Base-by-base conservation (phyloP, 2,113 vertebrate genomes). In the Oenanthe oenanthe region DNA sequence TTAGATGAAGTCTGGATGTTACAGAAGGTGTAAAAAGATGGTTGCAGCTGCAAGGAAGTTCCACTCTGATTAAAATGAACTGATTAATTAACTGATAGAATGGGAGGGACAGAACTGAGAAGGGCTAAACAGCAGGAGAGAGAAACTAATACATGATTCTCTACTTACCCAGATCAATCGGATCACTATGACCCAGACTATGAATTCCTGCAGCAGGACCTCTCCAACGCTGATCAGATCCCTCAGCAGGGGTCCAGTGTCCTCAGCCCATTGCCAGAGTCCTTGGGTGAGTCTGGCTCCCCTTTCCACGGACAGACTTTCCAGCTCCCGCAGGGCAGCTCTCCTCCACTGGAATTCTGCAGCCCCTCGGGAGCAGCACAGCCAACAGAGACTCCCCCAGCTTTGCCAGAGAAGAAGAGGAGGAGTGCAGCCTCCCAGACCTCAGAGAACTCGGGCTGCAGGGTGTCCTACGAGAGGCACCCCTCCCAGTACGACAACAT, bases 131-230 rank as follows among this genome's bases (percentile, higher is more conserved):
- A 63, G n/a, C 57, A 8, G 22, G 50, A 83, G 53, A 62, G 65
- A 51, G 31, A 81, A 79, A 60, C 40, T 95, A 75, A 94, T n/a
- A 4, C 57, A 31, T 91, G 4, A 9, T 43, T 79, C 29, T 95
- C 72, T 84, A 13, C 89, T 84, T 28, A n/a, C 63, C 8, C 97
- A 99, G 99, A 99, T 98, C 99, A 99, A 93, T 99, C 98, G 92
- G 99, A 99, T 98, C 99, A 99, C 96, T 99, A 99, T 40, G 99
- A 99, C 87, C 99, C 99, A 0, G 99, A 99, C 97, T 99, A 99
- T 19, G 99, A 99, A 97, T 99, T 99, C 97, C 98, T 99, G 58
- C 99, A 99, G 97, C 99, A 99, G 97, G 99, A 99, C 97, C 98
- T 99, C 94, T 99, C 99, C 5, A 98, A 94, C 0, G 96, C 98